Evolutionary conservation across 2,888 invertebrate species (phyloP).

Genomic region (Cylloceria caligata): DNA sequence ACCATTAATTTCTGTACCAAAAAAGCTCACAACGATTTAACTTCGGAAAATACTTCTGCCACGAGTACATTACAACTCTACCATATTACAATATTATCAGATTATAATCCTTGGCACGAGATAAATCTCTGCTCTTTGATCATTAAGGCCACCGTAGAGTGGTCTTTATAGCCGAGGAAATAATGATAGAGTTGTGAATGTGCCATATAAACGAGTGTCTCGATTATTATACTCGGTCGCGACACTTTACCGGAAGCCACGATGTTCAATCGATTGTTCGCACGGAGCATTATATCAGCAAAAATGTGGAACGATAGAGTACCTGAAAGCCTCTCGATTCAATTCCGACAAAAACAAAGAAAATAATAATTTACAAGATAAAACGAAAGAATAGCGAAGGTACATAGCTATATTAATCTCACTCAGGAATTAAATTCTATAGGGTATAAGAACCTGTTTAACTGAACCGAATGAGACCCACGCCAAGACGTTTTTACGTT

Average conservation of each 20-base stretch:
- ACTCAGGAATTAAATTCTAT: slow-evolving; percentile 80
- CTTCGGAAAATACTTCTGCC: no score
- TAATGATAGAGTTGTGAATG: no score
- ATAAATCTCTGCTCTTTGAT: no score
- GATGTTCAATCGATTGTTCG: slow-evolving; percentile 8
- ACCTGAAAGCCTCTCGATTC: slow-evolving; percentile 79
- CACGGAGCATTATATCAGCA: slow-evolving; percentile 27
- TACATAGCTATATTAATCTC: slow-evolving; percentile 68
- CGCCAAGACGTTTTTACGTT: slow-evolving; percentile 20
- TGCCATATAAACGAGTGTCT: slow-evolving; percentile 13
- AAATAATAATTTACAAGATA: slow-evolving; percentile 11
- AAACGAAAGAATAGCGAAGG: slow-evolving; percentile 39
- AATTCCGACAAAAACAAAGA: slow-evolving; percentile 72
- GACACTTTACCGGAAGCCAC: slow-evolving; percentile 4
- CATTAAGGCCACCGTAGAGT: no score
- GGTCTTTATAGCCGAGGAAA: no score
- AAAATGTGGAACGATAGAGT: slow-evolving; percentile 70
- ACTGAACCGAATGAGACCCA: slow-evolving; percentile 52
- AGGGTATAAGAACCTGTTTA: slow-evolving; percentile 69
- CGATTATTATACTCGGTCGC: slow-evolving; percentile 24
- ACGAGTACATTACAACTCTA: no score
- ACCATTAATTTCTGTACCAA: no score
- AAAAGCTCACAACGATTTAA: no score
- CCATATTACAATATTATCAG: no score
- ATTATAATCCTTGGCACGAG: no score